Evolutionary conservation across 2,888 invertebrate genomes (phyloP).

Genomic region (Nemoura dubitans): DNA sequence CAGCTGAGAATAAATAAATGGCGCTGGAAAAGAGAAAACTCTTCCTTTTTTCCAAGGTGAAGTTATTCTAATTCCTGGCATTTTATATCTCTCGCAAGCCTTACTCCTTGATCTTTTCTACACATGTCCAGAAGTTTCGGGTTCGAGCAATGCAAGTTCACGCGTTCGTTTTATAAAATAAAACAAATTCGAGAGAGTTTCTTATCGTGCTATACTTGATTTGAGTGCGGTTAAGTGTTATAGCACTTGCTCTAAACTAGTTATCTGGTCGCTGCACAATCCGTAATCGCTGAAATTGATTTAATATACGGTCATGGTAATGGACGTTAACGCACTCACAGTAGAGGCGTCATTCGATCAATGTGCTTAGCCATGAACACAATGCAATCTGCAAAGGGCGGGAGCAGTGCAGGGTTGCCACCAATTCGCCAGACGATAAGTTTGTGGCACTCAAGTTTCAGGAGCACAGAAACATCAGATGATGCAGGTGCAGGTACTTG

Average conservation of each 20-base stretch:
- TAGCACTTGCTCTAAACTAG: too few relatives aligned
- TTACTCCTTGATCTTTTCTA: neutral
- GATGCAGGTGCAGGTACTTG: too few relatives aligned
- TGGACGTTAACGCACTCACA: neutral
- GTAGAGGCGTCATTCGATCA: neutral
- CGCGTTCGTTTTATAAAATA: too few relatives aligned
- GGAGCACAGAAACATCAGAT: too few relatives aligned
- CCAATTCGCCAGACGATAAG: too few relatives aligned
- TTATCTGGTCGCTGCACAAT: neutral
- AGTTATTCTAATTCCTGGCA: constrained; percentile 3
- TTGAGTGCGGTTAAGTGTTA: too few relatives aligned
- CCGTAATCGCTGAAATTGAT: neutral
- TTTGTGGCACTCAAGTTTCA: too few relatives aligned
- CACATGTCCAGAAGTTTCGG: neutral
- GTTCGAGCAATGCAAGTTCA: too few relatives aligned
- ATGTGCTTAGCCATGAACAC: neutral
- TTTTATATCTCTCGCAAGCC: neutral
- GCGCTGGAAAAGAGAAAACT: neutral
- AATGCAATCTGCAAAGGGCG: neutral
- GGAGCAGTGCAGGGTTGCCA: too few relatives aligned
- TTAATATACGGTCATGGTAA: neutral
- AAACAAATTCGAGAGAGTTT: too few relatives aligned
- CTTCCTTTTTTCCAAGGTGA: neutral
- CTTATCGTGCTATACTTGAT: too few relatives aligned
- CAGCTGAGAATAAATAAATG: constrained; percentile 43